Percentiles rank a stretch among this genome's conserved stretches.
These are phyloP conservation scores for Equus przewalskii DNA, from an alignment of 2,113 vertebrate genomes.

Conservation along the genomic window DNA sequence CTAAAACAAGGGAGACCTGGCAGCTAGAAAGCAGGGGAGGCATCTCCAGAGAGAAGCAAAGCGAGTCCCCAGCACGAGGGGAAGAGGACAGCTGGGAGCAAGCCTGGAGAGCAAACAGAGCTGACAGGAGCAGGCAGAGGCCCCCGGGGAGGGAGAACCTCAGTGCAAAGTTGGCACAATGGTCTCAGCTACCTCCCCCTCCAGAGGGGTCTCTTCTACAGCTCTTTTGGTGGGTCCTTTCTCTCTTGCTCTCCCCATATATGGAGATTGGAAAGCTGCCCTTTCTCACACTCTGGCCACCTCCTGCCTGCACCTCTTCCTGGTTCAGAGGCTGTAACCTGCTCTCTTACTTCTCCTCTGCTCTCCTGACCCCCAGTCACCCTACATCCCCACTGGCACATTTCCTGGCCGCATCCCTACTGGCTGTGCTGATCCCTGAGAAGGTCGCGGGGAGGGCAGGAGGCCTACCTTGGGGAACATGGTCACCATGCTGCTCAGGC, in stretches of 20 bases:
- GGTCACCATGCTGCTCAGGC: constrained; percentile 78
- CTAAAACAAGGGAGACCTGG: neutral
- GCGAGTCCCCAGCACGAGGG: neutral
- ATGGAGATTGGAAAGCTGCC: neutral
- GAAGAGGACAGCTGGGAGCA: neutral
- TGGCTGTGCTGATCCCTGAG: neutral
- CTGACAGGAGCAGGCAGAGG: neutral
- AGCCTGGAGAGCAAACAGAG: neutral
- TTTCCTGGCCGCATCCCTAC: neutral
- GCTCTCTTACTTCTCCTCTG: neutral
- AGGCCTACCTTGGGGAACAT: constrained; percentile 82
- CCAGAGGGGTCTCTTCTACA: neutral
- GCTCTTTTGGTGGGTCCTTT: neutral
- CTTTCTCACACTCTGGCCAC: neutral
- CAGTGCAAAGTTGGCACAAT: neutral
- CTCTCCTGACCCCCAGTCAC: neutral
- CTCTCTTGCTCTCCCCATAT: neutral
- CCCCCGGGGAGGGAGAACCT: neutral
- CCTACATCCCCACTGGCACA: neutral
- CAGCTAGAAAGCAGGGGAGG: neutral
- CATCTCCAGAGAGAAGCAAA: neutral
- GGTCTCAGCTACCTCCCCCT: neutral
- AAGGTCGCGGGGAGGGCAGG: neutral
- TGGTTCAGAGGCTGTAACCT: neutral
- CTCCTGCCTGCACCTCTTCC: neutral